A percentile compares a stretch with the other conserved stretches of the same genome.
phyloP scores from a whole-genome alignment of 2,888 invertebrate species.

The Sphecodes monilicornis region DNA sequence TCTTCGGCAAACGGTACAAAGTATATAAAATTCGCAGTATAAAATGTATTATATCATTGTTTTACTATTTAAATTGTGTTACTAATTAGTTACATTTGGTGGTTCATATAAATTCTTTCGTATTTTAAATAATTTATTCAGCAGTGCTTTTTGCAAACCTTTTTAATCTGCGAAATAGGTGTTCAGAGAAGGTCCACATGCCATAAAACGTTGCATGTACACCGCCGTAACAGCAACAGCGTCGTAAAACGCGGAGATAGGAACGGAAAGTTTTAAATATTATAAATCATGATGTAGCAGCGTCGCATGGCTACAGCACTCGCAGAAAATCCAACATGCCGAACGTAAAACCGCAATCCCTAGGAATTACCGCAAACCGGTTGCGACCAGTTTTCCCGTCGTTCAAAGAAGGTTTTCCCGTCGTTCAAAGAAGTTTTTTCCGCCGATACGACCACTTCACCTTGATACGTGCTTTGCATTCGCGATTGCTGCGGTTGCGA shows the following conservation, averaged over 20 bases:
- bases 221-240: background rate
- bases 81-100: background rate
- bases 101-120: background rate
- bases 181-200: background rate
- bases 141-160: background rate
- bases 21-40: too few species aligned
- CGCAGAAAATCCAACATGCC: background rate
- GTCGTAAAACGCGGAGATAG: background rate
- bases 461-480: constrained; percentile 68
- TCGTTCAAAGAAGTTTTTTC: constrained; percentile 7
- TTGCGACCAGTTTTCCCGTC: constrained; percentile 27
- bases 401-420: constrained; percentile 7
- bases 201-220: background rate
- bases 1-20: too few species aligned
- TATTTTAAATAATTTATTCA: background rate
- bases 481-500: constrained; percentile 53
- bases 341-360: constrained; percentile 4
- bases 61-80: background rate
- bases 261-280: background rate
- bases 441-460: constrained; percentile 55
- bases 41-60: background rate
- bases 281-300: background rate
- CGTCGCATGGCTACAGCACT: background rate
- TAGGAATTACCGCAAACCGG: constrained; percentile 1
- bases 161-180: background rate